These are phyloP conservation scores for Chlorodrepanis virens DNA, from an alignment of 2,113 vertebrate genomes.

Conservation along the genomic window DNA sequence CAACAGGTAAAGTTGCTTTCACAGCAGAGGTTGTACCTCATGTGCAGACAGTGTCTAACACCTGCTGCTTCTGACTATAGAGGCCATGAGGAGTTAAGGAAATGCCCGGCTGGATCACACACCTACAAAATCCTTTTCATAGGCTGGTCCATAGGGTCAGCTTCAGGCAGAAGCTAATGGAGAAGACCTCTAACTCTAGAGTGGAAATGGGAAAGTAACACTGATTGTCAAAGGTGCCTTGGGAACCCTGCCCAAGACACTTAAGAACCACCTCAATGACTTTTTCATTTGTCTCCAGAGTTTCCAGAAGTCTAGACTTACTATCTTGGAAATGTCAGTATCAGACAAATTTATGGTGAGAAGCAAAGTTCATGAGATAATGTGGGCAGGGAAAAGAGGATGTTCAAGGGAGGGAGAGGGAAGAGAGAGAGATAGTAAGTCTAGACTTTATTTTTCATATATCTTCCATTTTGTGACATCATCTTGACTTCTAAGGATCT, in stretches of 20 bases:
- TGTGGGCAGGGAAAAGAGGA: background rate
- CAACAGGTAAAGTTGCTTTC: background rate
- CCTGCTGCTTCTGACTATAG: background rate
- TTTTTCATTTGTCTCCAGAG: slow-evolving; percentile 60
- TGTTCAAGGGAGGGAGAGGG: background rate
- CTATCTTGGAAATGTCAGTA: slow-evolving; percentile 62
- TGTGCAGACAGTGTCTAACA: background rate
- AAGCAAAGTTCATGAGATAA: slow-evolving; percentile 63
- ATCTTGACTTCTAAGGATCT: slow-evolving; percentile 23
- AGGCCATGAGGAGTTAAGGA: background rate
- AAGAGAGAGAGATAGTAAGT: slow-evolving; percentile 14
- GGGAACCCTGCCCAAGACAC: slow-evolving; percentile 35
- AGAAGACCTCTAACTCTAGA: background rate
- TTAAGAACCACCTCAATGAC: slow-evolving; percentile 31
- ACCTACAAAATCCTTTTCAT: background rate
- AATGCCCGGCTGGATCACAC: background rate
- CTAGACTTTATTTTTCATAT: slow-evolving; percentile 33
- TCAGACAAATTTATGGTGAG: slow-evolving; percentile 67
- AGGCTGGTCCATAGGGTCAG: background rate
- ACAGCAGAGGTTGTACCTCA: background rate
- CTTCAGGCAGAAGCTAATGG: background rate
- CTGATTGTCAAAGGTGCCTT: slow-evolving; percentile 21
- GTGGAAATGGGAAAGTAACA: background rate
- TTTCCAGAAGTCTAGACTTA: slow-evolving; percentile 61
- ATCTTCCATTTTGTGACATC: slow-evolving; percentile 30